These are phyloP conservation scores for Scolopax bukidnonensis DNA, from an alignment of 2,797 vertebrate species.

Conservation along the genomic window DNA sequence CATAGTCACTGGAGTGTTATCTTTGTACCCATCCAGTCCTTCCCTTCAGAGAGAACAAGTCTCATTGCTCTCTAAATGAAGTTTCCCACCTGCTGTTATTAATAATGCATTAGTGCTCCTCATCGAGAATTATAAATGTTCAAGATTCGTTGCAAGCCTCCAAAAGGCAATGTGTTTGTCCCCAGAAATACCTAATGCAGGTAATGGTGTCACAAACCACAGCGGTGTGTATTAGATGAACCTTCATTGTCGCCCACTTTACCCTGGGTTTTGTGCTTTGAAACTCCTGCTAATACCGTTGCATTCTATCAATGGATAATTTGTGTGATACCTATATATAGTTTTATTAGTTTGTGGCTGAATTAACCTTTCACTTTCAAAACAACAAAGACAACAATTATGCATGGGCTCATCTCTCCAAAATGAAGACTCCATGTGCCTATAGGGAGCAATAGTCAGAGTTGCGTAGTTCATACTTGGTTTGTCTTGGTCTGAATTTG, in stretches of 20 bases:
- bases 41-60: not conserved
- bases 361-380: constrained; percentile 2
- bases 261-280: not conserved
- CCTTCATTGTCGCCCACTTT: not conserved
- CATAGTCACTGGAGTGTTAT: not conserved
- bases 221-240: too few species aligned
- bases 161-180: not conserved
- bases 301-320: not conserved
- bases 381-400: not conserved
- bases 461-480: not conserved
- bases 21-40: not conserved
- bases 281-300: rapidly evolving
- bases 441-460: not conserved
- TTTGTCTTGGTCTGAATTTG: not conserved
- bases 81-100: constrained; percentile 38
- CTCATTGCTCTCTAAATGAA: not conserved
- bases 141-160: not conserved
- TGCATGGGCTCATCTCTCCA: not conserved
- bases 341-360: not conserved
- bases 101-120: constrained; percentile 38
- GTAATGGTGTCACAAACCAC: not conserved
- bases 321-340: not conserved
- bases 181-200: not conserved
- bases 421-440: not conserved
- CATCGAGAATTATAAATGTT: not conserved